These are phyloP conservation scores for Patiria pectinifera DNA, from an alignment of 53 echinoderm and acorn worm genomes.

Conservation along the genomic window DNA sequence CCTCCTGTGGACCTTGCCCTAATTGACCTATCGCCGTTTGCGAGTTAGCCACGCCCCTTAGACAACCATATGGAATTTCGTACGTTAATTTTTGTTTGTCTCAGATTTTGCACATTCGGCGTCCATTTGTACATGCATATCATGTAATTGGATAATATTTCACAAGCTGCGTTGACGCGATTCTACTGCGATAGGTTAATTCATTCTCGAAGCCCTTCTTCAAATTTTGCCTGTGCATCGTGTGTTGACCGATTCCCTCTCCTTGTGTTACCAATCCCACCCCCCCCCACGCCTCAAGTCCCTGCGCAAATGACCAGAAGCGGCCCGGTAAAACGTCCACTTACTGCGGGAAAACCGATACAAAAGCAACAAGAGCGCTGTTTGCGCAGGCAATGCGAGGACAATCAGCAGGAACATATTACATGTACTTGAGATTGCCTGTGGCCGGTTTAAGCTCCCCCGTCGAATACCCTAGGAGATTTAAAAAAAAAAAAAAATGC, in stretches of 20 bases:
- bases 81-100: no score
- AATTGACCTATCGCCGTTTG: no score
- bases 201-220: background rate
- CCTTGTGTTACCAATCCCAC: background rate
- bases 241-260: background rate
- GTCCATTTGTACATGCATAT: no score
- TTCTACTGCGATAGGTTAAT: background rate
- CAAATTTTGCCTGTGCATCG: background rate
- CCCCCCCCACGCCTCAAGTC: background rate
- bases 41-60: no score
- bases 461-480: no score
- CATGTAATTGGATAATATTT: no score
- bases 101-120: no score
- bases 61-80: no score
- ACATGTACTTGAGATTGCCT: background rate
- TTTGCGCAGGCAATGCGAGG: slow-evolving; percentile 1
- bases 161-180: background rate
- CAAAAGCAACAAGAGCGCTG: background rate
- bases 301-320: background rate
- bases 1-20: no score
- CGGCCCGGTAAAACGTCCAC: background rate
- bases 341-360: background rate
- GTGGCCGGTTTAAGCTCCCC: background rate
- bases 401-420: background rate
- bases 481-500: no score